Evolutionary conservation across 2,113 vertebrate species (phyloP), one percentile per base, ranked within the genome.

Genomic region (Salminus brasiliensis): DNA sequence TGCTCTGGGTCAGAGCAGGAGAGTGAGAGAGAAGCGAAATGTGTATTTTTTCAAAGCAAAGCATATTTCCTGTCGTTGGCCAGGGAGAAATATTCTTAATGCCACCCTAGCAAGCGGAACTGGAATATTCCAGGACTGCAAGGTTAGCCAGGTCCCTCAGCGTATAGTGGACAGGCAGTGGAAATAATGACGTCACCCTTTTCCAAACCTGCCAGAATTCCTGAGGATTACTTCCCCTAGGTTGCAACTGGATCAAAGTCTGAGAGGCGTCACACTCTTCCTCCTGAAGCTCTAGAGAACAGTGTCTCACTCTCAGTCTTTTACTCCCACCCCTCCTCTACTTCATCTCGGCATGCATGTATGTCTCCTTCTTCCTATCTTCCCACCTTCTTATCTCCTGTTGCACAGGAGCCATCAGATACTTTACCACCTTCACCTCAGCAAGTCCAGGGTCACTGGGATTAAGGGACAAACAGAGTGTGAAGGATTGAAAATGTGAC

Each of bases 101-200:
- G 68, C 45, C 80, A 72, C 52, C 67, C 67, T 57, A 72, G n/a
- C 21, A 72, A 72, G 45, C 18, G 59, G 36, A 66, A 72, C 68
- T 72, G 80, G 80, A 79, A 82, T 72, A 82, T 77, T 77, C 36
- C 74, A 65, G 67, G 68, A 39, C 66, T 36, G 79, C 57, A 77
- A 82, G 75, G 74, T 52, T 39, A 57, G 47, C 32, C 34, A 39
- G 39, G 78, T 70, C 66, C 68, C 36, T 34, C 36, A 3, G 16
- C n/a, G n/a, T n/a, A n/a, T 25, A 39, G 62, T 32, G 59, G 25
- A 43, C 69, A 79, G 32, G 45, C 59, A 72, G 41, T 34, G 36
- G 74, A 60, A 75, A 78, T 77, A 73, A 39, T 68, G 74, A 73
- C 75, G 36, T 49, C 74, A 59, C 23, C 36, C 36, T 77, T 78